These are phyloP conservation scores for Capitulum mitella DNA, from an alignment of 2,888 invertebrate genomes.

Conservation along the genomic window DNA sequence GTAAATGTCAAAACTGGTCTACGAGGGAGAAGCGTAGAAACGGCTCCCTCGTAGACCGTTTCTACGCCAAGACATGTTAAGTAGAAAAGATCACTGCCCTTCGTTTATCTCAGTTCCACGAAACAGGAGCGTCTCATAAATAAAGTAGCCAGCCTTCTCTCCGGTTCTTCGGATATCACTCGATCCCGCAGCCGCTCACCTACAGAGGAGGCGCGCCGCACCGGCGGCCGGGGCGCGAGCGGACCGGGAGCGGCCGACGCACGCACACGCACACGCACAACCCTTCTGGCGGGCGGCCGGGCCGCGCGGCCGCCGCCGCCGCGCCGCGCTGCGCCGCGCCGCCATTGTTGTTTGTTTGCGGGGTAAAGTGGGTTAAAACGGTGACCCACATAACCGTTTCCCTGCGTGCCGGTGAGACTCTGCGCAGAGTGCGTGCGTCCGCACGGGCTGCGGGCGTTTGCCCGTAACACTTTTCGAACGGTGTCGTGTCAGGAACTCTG, in stretches of 20 bases:
- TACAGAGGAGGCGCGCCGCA: no score
- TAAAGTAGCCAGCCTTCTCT: no score
- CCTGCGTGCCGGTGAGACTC: neutral
- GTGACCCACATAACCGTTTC: neutral
- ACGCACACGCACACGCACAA: constrained; percentile 25
- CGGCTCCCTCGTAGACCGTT: no score
- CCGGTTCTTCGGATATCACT: no score
- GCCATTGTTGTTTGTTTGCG: constrained; percentile 25
- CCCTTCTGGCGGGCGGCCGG: neutral
- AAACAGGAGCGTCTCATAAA: no score
- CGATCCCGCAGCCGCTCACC: no score
- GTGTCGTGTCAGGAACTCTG: no score
- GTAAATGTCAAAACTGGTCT: no score
- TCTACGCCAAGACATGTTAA: no score
- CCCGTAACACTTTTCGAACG: neutral
- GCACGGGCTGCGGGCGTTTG: neutral
- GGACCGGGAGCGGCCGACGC: neutral
- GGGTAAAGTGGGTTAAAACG: constrained; percentile 26
- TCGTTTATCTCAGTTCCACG: no score
- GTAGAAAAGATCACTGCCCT: no score
- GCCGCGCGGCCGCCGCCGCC: neutral
- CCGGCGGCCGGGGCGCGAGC: neutral
- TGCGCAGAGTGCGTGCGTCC: neutral
- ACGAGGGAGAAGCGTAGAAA: no score
- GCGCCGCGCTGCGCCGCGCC: neutral